A percentile compares a stretch with the other conserved stretches of the same genome.
These are phyloP conservation scores for Papilio glaucus DNA, from an alignment of 1,140 invertebrate species.

Conservation along the genomic window DNA sequence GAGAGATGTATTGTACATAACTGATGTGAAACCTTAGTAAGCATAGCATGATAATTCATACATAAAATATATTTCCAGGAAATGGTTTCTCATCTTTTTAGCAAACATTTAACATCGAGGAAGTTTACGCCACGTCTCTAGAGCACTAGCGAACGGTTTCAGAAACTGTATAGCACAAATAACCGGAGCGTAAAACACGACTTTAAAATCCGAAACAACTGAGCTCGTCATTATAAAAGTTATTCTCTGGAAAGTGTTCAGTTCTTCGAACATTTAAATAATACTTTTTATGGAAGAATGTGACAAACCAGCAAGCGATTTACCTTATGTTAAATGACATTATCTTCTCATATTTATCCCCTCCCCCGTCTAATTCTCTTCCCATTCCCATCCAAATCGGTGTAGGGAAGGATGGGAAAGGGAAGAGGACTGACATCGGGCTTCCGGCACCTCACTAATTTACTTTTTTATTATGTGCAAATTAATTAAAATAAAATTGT, in stretches of 20 bases:
- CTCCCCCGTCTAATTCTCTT: too few species aligned
- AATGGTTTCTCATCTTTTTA: neutral
- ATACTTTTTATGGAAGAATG: too few species aligned
- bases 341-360: too few species aligned
- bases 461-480: too few species aligned
- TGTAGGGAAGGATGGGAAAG: too few species aligned
- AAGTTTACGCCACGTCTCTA: slow-evolving; percentile 9
- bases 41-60: neutral
- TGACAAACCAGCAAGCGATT: too few species aligned
- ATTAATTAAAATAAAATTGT: too few species aligned
- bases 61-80: neutral
- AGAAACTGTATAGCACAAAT: slow-evolving; percentile 5
- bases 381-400: too few species aligned
- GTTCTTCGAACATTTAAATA: neutral
- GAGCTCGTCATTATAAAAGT: slow-evolving; percentile 6
- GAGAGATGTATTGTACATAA: neutral
- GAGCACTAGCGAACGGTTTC: slow-evolving; percentile 7
- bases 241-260: neutral
- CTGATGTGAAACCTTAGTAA: neutral
- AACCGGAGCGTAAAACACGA: slow-evolving; percentile 17
- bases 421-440: too few species aligned
- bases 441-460: too few species aligned
- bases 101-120: slow-evolving; percentile 3
- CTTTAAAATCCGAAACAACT: slow-evolving; percentile 21
- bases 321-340: too few species aligned